Evolutionary conservation across 2,113 vertebrate species (phyloP).

Genomic region (Hippopotamus amphibius): DNA sequence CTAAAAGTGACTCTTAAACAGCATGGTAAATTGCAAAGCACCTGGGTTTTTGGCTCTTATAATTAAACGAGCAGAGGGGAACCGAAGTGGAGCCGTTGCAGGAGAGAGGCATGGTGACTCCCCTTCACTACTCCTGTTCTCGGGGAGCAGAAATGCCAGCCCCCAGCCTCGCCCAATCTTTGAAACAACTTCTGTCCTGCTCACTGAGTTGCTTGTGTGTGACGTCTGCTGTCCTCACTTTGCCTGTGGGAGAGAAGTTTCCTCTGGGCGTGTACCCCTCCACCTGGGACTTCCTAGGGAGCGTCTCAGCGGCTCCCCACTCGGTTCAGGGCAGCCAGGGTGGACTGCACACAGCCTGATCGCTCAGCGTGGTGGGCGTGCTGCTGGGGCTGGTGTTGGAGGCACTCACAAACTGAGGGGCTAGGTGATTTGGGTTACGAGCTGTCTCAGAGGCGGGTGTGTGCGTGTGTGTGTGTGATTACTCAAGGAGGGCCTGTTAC

Average conservation of each 20-base stretch:
- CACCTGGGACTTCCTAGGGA: neutral
- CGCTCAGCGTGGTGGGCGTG: neutral
- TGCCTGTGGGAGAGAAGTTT: neutral
- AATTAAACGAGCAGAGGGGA: slow-evolving; percentile 68
- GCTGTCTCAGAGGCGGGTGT: neutral
- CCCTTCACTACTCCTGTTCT: neutral
- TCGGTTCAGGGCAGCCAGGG: neutral
- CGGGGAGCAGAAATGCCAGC: neutral
- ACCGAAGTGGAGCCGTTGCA: neutral
- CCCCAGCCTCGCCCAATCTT: neutral
- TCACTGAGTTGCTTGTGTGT: neutral
- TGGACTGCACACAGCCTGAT: neutral
- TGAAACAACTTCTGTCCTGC: neutral
- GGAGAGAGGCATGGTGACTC: neutral
- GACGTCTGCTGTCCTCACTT: neutral
- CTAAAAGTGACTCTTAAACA: slow-evolving; percentile 73
- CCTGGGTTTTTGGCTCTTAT: slow-evolving; percentile 53
- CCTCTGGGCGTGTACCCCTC: too few species aligned
- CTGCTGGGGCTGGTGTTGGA: neutral
- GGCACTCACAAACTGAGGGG: neutral
- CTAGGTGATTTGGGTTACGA: neutral
- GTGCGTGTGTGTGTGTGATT: neutral
- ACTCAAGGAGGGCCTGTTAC: neutral
- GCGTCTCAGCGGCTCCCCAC: neutral
- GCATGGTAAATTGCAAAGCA: slow-evolving; percentile 75